Base-by-base conservation (phyloP, 2,888 invertebrate genomes). In the Zaprionus lineosus region DNA sequence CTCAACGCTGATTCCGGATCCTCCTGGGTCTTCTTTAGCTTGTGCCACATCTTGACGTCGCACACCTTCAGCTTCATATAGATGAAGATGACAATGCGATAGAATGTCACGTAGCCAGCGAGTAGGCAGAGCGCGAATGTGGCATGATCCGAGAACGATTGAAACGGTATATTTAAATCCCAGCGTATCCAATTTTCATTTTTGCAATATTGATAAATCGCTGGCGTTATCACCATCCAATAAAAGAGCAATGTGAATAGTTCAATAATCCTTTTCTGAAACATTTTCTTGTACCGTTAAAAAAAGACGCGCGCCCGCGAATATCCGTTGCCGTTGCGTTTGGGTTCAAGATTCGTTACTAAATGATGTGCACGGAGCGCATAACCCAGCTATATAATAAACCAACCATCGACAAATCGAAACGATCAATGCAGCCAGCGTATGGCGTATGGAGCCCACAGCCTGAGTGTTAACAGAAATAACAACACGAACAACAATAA, bases 241-340 rank as follows among this genome's bases (percentile, higher is more conserved):
- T 75, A 84, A 7, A 79, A 65, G 8, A 84, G 48, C 7, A 84
- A 50, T 19, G 74, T 67, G 26, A 77, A 77, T 11, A 84, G 12
- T 57, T 84, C 84, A 39, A 84, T 67, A 57, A 85, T 65, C 53
- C 86, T 73, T 72, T 84, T 84, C 37, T 82, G 84, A 71, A 82
- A 84, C 84, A 84, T 84, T 59, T 52, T 11, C 6, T 18, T 15
- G 14, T 28, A n/a, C 39, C n/a, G 1, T 11, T 28, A 9, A 36
- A 21, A 29, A 41, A 11, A 41, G 47, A 15, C 52, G 41, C 60
- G 51, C 53, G 46, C 44, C 58, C 53, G 55, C 40, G 5, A 16
- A 50, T 36, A 33, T 39, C 14, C 31, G 52, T 7, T 39, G 39
- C 51, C 63, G 53, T 58, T 48, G 51, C 63, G 82, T 43, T 53